Conservation (phyloP, 2,113 vertebrate species). For the Lutjanus erythropterus region DNA sequence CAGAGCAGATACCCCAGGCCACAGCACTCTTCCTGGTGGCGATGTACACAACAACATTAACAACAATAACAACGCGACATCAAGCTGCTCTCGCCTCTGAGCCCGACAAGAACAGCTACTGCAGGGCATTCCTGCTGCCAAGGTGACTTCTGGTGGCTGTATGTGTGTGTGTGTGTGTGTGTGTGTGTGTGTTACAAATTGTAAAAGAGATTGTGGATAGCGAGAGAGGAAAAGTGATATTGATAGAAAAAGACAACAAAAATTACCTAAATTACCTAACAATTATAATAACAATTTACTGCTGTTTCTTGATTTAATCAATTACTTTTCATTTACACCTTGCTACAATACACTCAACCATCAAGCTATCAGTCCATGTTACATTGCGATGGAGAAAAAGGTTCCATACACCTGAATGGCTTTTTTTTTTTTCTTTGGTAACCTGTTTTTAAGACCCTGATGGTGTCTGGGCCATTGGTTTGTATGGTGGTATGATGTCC, state of each 20-base stretch:
- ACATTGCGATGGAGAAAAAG: no score
- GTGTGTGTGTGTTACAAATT: constrained; percentile 4
- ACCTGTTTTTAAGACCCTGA: no score
- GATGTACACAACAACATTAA: constrained; percentile 56
- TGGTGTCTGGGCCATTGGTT: no score
- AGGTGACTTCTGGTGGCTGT: constrained; percentile 57
- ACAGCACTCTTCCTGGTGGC: constrained; percentile 45
- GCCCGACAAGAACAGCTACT: constrained; percentile 55
- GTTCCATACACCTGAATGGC: no score
- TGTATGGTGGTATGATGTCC: no score
- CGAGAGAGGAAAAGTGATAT: neutral
- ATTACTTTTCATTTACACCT: constrained; percentile 9
- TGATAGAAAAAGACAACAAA: neutral
- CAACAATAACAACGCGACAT: constrained; percentile 56
- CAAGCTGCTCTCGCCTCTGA: constrained; percentile 54
- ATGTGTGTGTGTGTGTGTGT: constrained; percentile 22
- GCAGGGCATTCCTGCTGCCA: constrained; percentile 58
- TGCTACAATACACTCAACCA: neutral
- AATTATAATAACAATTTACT: no score
- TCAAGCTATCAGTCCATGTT: neutral
- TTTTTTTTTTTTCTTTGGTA: no score
- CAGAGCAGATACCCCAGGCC: constrained; percentile 55
- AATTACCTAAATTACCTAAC: neutral
- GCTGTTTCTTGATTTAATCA: neutral
- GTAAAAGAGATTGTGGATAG: neutral